Conservation (phyloP, 64 coral and sea anemone species). For the Hydrozoanthus tunicans region DNA sequence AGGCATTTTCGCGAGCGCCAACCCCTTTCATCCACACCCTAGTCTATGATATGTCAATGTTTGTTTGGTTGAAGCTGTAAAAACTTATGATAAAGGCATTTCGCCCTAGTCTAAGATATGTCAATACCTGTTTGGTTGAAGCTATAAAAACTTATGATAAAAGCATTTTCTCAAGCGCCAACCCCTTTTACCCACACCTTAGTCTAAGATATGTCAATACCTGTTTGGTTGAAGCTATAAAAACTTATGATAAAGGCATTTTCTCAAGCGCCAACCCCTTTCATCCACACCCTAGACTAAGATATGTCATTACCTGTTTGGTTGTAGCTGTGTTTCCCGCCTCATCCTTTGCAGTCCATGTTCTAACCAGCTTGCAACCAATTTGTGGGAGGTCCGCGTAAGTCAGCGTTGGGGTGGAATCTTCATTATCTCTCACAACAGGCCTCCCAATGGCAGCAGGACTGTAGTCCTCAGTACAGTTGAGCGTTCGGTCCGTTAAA, state of each 20-base stretch:
- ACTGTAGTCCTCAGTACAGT: slow-evolving; percentile 63
- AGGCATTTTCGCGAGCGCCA: too few relatives aligned
- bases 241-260: too few relatives aligned
- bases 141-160: too few relatives aligned
- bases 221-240: slow-evolving; percentile 46
- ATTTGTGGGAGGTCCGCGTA: slow-evolving; percentile 38
- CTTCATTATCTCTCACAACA: slow-evolving; percentile 68
- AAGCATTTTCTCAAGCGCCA: too few relatives aligned
- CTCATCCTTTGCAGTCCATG: slow-evolving; percentile 69
- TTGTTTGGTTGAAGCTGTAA: too few relatives aligned
- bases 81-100: too few relatives aligned
- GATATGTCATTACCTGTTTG: slow-evolving; percentile 44
- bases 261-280: too few relatives aligned
- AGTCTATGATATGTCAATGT: too few relatives aligned
- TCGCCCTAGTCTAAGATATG: too few relatives aligned
- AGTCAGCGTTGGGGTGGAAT: slow-evolving; percentile 41
- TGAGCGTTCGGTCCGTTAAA: slow-evolving; percentile 34
- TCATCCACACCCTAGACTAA: neutral
- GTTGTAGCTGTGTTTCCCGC: slow-evolving; percentile 65
- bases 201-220: neutral
- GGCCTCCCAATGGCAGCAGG: slow-evolving; percentile 61
- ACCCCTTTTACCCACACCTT: neutral
- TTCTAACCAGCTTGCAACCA: slow-evolving; percentile 62
- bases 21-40: too few relatives aligned
- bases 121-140: too few relatives aligned